These are phyloP conservation scores for Ageneiosus marmoratus DNA, from an alignment of 2,113 vertebrate species.

Conservation along the genomic window DNA sequence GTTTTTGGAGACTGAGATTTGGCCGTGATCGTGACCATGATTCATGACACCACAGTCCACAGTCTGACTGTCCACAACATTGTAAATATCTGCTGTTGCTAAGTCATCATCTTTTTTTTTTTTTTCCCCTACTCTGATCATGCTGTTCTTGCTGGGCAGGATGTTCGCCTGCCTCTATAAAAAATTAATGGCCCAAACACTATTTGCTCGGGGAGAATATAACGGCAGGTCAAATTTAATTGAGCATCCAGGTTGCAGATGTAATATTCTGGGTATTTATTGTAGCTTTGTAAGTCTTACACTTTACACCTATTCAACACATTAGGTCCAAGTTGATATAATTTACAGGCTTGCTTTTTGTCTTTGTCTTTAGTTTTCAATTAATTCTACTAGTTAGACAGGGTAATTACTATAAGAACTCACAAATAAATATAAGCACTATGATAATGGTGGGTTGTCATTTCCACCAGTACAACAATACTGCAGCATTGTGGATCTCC, in stretches of 20 bases:
- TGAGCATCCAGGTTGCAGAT: background rate
- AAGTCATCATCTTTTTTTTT: background rate
- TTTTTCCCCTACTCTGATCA: background rate
- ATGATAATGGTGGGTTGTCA: background rate
- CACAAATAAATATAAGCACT: background rate
- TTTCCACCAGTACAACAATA: background rate
- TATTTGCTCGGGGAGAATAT: background rate
- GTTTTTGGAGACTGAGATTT: background rate
- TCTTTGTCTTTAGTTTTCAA: background rate
- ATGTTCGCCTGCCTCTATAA: background rate
- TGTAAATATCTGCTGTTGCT: background rate
- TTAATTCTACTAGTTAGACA: background rate
- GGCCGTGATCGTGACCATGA: background rate
- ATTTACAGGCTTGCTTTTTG: background rate
- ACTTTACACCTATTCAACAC: background rate
- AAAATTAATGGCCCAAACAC: background rate
- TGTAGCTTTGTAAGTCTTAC: background rate
- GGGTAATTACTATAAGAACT: background rate
- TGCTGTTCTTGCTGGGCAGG: background rate
- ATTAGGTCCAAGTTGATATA: background rate
- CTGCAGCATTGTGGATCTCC: too few relatives aligned
- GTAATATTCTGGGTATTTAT: background rate
- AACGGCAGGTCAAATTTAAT: background rate
- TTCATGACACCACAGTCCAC: background rate
- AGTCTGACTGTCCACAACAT: background rate